Base-by-base conservation (phyloP, 2,888 invertebrate genomes). In the Pseudeuparius sepicola region DNA sequence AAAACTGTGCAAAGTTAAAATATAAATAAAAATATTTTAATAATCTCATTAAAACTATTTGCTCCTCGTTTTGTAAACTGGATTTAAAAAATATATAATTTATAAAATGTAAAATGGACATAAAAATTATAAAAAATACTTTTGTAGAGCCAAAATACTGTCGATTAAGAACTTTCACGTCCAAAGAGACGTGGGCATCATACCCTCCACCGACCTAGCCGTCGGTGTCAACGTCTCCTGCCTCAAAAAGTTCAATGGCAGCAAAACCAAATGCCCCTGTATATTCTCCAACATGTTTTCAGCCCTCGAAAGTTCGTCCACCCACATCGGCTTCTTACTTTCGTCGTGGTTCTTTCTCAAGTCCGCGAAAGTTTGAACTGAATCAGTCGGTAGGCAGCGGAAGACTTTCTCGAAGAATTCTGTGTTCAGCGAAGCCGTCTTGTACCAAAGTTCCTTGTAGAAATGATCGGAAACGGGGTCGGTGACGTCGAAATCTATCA, bases 181-280 rank as follows among this genome's bases (percentile, higher is more conserved):
- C 93, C 96, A 97, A 12, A 96, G 67, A 2, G 85, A 71, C 16
- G 85, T 86, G 3, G 96, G 96, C 74, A 94, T 78, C 53, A 96
- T 78, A 29, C 88, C 88, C 60, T 96, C 94, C 59, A 87, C 87
- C 12, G 87, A 81, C 10, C 76, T 75, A 24, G 78, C 74, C 33
- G 79, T 75, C 4, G 94, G 94, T 11, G 84, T 85, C 25, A 94
- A 67, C 25, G 74, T 74, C 64, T 94, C 93, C 46, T 84, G 75
- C 52, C 75, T 73, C n/a, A 97, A 72, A 64, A 97, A 97, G 39
- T 85, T 71, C 32, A 92, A 63, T 1, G 97, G 96, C 57, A 94
- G 67, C 47, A 88, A 74, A 1, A 97, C 97, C 37, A 97, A 57
- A 59, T 82, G 74, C 1, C 94, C 96, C 74, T 73, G 71, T 46